Percentiles rank a stretch among this genome's conserved stretches.
Evolutionary conservation across 2,888 invertebrate species (phyloP).

Genomic region (Agelastica alni): DNA sequence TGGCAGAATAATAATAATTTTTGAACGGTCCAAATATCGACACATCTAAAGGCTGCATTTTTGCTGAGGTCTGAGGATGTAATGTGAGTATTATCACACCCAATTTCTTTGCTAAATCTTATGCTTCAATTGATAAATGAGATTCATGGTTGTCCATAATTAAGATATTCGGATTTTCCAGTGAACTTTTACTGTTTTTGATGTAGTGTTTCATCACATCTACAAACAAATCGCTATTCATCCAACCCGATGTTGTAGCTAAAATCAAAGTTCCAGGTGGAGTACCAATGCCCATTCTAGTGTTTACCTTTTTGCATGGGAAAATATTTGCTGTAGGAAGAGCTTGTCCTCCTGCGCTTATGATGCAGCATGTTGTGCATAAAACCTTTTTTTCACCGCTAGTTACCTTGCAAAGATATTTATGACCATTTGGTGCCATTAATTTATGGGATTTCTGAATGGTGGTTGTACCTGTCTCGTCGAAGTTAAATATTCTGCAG

Average conservation of each 20-base stretch:
- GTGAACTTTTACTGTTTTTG: too few relatives aligned
- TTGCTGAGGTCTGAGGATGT: constrained; percentile 46
- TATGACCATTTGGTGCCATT: constrained; percentile 43
- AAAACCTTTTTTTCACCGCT: constrained; percentile 43
- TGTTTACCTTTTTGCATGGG: constrained; percentile 30
- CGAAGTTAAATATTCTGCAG: constrained; percentile 47
- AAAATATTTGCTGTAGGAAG: constrained; percentile 40
- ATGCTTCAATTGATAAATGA: constrained; percentile 39
- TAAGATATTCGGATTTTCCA: too few relatives aligned
- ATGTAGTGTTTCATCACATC: too few relatives aligned
- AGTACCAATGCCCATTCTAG: constrained; percentile 12
- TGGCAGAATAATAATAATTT: constrained; percentile 24
- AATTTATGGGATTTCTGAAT: constrained; percentile 47
- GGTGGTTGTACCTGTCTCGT: constrained; percentile 48
- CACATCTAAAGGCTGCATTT: constrained; percentile 25
- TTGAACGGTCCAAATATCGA: constrained; percentile 22
- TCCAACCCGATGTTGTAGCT: constrained; percentile 24
- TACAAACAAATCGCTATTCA: constrained; percentile 31
- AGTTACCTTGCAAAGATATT: constrained; percentile 41
- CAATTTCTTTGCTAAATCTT: constrained; percentile 46
- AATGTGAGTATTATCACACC: constrained; percentile 44
- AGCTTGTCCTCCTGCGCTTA: constrained; percentile 25
- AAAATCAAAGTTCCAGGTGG: constrained; percentile 25
- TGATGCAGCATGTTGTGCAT: constrained; percentile 36
- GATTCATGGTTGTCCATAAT: too few relatives aligned